phyloP scores from a whole-genome alignment of 2,888 invertebrate species.

The Eupithecia dodoneata region DNA sequence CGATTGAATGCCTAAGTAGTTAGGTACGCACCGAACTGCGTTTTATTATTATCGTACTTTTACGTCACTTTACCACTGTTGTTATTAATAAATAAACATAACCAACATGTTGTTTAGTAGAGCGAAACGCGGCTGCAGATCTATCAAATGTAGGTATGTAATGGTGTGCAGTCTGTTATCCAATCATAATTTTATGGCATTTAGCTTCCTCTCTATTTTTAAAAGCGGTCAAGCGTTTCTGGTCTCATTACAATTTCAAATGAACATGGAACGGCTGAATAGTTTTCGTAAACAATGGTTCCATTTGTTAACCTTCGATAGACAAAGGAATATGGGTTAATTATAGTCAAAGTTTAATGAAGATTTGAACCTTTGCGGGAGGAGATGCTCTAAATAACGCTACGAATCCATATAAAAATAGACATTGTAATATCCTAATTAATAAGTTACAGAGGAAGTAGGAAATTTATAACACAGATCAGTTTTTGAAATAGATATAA shows the following conservation, averaged over 20 bases:
- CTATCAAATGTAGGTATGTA: slow-evolving; percentile 7
- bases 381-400: neutral
- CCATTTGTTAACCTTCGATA: slow-evolving; percentile 15
- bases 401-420: slow-evolving; percentile 20
- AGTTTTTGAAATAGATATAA: slow-evolving; percentile 13
- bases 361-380: slow-evolving; percentile 11
- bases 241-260: slow-evolving; percentile 60
- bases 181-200: slow-evolving; percentile 32
- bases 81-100: slow-evolving; percentile 10
- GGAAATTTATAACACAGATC: slow-evolving; percentile 16
- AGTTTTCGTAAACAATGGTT: slow-evolving; percentile 30
- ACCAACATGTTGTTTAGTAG: slow-evolving; percentile 16
- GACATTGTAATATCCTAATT: slow-evolving; percentile 18
- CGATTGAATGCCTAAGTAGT: neutral
- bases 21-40: neutral
- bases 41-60: neutral
- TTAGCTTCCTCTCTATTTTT: slow-evolving; percentile 53
- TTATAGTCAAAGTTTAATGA: neutral
- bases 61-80: slow-evolving; percentile 1
- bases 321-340: slow-evolving; percentile 19
- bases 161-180: slow-evolving; percentile 7
- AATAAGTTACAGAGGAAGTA: slow-evolving; percentile 21
- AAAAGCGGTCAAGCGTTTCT: slow-evolving; percentile 56
- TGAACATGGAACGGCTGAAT: slow-evolving; percentile 43
- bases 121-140: slow-evolving; percentile 26